Conservation (phyloP, 1,140 invertebrate genomes). For the Drosophila orosa region DNA sequence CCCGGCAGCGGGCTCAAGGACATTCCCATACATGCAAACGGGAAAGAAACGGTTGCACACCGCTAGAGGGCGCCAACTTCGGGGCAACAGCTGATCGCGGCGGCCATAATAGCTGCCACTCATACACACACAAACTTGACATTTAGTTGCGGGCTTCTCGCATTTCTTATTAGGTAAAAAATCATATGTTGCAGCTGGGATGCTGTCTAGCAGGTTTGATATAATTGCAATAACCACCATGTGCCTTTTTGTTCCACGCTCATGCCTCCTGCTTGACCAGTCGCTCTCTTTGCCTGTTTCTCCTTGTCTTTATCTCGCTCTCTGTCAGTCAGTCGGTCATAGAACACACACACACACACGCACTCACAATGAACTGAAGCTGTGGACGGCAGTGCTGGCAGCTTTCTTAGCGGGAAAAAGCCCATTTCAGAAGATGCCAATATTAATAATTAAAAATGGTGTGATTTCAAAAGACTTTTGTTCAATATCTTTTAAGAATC, state of each 20-base stretch:
- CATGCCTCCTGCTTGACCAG: conserved; percentile 52
- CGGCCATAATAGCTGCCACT: conserved; percentile 14
- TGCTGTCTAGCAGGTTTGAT: conserved; percentile 44
- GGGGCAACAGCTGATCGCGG: conserved; percentile 34
- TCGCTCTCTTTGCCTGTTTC: conserved; percentile 6
- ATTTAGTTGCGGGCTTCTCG: not conserved
- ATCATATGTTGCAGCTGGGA: conserved; percentile 36
- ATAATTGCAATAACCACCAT: conserved; percentile 49
- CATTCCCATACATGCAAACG: conserved; percentile 2
- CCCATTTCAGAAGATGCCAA: not conserved
- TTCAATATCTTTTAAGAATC: not conserved
- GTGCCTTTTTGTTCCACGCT: conserved; percentile 26
- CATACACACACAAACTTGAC: conserved; percentile 23
- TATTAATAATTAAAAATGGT: not conserved
- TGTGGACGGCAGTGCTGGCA: conserved; percentile 1
- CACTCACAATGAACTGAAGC: not conserved
- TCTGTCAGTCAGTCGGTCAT: conserved; percentile 41
- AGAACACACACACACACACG: conserved; percentile 22
- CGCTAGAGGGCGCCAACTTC: conserved; percentile 8
- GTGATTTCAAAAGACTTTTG: no score
- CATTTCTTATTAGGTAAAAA: conserved; percentile 23
- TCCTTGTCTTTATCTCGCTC: not conserved
- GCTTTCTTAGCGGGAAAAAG: not conserved
- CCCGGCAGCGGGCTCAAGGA: conserved; percentile 24
- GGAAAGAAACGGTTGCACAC: not conserved